Conservation (phyloP, 2,113 vertebrate species). For the Pelobates fuscus region DNA sequence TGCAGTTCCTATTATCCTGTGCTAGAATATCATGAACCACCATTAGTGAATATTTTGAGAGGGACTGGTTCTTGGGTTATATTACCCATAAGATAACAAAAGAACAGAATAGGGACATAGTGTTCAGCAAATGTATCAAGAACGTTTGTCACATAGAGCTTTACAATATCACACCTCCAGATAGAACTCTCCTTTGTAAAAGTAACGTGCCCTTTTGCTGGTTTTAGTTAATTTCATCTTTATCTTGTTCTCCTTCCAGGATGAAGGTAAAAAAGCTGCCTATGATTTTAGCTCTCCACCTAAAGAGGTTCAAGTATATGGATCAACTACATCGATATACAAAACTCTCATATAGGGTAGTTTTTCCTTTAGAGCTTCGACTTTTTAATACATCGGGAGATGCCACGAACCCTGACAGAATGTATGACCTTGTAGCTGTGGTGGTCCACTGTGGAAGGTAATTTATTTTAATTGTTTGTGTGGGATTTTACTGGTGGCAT, state of each 20-base stretch:
- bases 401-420: slow-evolving; percentile 81
- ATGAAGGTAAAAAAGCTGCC: slow-evolving; percentile 86
- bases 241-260: slow-evolving; percentile 58
- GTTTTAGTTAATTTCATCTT: background rate
- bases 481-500: too few species aligned
- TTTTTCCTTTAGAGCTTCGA: slow-evolving; percentile 82
- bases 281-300: slow-evolving; percentile 82
- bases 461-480: slow-evolving; percentile 26
- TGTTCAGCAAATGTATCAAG: too few species aligned
- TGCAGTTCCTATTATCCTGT: too few species aligned
- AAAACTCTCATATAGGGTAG: slow-evolving; percentile 81
- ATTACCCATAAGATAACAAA: too few species aligned
- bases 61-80: too few species aligned
- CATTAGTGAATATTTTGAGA: too few species aligned
- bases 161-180: too few species aligned
- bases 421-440: slow-evolving; percentile 83
- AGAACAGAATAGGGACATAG: too few species aligned
- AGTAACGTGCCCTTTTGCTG: background rate
- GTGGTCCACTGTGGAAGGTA: slow-evolving; percentile 86
- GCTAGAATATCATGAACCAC: too few species aligned
- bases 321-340: slow-evolving; percentile 83
- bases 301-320: slow-evolving; percentile 86
- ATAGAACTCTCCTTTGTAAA: background rate
- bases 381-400: slow-evolving; percentile 83
- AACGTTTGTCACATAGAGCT: too few species aligned